Conservation (phyloP, 2,113 vertebrate genomes). For the Morone chrysops region DNA sequence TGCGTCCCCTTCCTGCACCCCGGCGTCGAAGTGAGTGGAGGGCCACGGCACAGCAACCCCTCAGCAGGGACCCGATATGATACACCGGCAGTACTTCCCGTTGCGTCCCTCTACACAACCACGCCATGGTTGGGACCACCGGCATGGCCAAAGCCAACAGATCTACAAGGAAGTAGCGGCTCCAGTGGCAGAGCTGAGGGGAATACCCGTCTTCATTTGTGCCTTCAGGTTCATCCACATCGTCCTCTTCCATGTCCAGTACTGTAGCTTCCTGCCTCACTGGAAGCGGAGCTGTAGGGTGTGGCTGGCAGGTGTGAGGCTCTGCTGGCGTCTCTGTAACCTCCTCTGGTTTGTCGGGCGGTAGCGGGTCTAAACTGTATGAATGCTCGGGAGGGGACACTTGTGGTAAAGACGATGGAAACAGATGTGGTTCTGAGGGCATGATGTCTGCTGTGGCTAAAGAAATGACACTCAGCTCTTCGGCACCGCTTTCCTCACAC, state of each 20-base stretch:
- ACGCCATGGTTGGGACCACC: conserved; percentile 94
- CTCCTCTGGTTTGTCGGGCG: conserved; percentile 30
- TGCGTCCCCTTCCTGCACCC: conserved; percentile 65
- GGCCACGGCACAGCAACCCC: conserved; percentile 95
- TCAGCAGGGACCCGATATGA: conserved; percentile 94
- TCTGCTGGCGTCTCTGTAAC: conserved; percentile 4
- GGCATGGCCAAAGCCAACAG: conserved; percentile 93
- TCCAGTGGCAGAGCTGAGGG: conserved; percentile 90
- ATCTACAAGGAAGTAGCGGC: conserved; percentile 95
- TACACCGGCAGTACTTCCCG: conserved; percentile 90
- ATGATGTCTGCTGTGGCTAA: conserved; percentile 49
- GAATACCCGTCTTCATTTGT: conserved; percentile 40
- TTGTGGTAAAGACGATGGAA: conserved; percentile 58
- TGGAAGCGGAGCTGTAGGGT: conserved; percentile 40
- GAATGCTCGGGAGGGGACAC: conserved; percentile 28
- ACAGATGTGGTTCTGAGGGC: conserved; percentile 44
- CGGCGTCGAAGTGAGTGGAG: conserved; percentile 92
- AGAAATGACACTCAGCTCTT: conserved; percentile 79
- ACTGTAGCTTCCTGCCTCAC: conserved; percentile 52
- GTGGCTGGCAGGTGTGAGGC: conserved; percentile 80
- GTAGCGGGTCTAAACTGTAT: conserved; percentile 39
- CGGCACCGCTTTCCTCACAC: conserved; percentile 78
- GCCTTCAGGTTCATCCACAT: conserved; percentile 31
- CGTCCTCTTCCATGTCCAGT: conserved; percentile 54
- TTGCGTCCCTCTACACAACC: conserved; percentile 90